phyloP scores from a whole-genome alignment of 2,113 vertebrate genomes.

The Ariopsis seemanni region DNA sequence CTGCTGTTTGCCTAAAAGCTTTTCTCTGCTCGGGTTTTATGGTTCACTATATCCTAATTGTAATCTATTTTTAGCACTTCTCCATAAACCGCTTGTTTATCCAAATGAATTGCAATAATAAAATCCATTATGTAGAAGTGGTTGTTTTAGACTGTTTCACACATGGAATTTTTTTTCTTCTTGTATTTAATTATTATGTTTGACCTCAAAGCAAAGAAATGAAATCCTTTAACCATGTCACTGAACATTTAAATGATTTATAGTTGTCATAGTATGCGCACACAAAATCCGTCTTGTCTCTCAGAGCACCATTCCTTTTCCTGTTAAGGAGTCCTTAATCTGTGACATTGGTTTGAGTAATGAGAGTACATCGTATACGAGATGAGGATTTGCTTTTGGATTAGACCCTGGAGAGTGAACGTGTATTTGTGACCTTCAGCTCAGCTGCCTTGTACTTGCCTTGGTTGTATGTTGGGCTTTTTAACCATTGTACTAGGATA shows the following conservation, averaged over 20 bases:
- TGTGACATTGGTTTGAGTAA: background rate
- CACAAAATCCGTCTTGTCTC: background rate
- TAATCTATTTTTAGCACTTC: background rate
- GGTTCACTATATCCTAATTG: background rate
- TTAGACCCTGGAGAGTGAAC: constrained; percentile 14
- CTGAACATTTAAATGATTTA: background rate
- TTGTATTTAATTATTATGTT: background rate
- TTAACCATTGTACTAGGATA: background rate
- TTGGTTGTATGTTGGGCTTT: background rate
- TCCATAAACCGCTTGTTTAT: background rate
- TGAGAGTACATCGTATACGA: constrained; percentile 19
- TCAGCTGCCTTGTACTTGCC: background rate
- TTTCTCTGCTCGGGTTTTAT: background rate
- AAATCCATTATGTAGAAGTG: background rate
- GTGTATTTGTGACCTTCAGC: constrained; percentile 11
- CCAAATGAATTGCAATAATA: background rate
- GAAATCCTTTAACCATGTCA: background rate
- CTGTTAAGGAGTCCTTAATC: background rate
- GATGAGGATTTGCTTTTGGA: constrained; percentile 22
- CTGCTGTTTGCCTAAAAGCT: background rate
- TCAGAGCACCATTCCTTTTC: background rate
- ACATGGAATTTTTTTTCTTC: background rate
- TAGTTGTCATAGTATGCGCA: background rate
- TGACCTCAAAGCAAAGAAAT: background rate
- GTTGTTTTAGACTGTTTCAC: background rate